A percentile compares a stretch with the other conserved stretches of the same genome.
Evolutionary conservation across 2,797 vertebrate genomes (phyloP).

Genomic region (Fringilla coelebs): DNA sequence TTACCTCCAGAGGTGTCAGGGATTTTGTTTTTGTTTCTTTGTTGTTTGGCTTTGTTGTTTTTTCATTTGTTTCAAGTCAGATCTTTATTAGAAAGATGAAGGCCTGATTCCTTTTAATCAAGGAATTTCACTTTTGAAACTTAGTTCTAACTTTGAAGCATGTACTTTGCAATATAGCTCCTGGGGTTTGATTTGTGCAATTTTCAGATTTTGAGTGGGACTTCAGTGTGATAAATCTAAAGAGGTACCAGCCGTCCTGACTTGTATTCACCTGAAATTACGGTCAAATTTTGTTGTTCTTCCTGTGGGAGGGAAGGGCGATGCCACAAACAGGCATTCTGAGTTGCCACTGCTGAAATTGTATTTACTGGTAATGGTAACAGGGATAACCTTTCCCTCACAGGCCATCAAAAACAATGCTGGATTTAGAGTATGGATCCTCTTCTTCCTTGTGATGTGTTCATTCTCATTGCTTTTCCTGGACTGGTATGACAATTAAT

Average conservation of each 20-base stretch:
- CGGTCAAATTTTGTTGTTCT: not conserved
- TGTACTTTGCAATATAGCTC: not conserved
- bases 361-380: not conserved
- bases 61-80: not conserved
- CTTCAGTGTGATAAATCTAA: not conserved
- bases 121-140: not conserved
- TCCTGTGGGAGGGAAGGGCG: not conserved
- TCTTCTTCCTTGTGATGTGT: slow-evolving; percentile 99
- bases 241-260: not conserved
- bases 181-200: not conserved
- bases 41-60: not conserved
- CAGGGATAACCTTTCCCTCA: not conserved
- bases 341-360: not conserved
- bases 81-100: not conserved
- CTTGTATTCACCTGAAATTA: not conserved
- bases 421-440: slow-evolving; percentile 97
- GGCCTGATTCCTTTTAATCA: not conserved
- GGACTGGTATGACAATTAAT: slow-evolving; percentile 97
- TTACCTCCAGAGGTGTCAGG: not conserved
- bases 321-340: not conserved
- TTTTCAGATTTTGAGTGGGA: not conserved
- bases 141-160: not conserved
- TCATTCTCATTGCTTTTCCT: slow-evolving; percentile 97
- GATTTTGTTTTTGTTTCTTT: not conserved
- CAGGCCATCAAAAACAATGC: slow-evolving; percentile 99